Base-by-base conservation (phyloP, 2,888 invertebrate species). In the Rhaphigaster nebulosa region DNA sequence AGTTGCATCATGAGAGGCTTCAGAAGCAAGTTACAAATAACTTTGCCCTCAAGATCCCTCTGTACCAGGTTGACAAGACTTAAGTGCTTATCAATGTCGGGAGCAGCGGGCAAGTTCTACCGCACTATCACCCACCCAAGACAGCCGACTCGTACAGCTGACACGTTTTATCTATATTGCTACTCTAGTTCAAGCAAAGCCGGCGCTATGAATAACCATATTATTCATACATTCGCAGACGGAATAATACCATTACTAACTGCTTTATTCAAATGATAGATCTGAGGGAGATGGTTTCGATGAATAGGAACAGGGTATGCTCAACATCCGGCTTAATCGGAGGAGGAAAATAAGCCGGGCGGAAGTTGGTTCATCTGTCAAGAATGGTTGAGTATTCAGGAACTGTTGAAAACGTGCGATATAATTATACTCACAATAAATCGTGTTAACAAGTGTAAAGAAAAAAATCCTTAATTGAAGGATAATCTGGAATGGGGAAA, bases 61-160 rank as follows among this genome's bases (percentile, higher is more conserved):
- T 45, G 84, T 45, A 84, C 10, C n/a, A 26, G 45, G 45, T 84
- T 84, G 84, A 84, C 84, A 84, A 84, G 84, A 84, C 45, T 50
- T 84, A 84, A 84, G 84, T 84, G 84, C 84, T 84, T 84, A 84
- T 84, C 84, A 84, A 84, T 84, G 84, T 84, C 84, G 45, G 45
- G 84, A 84, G 84, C 84, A 84, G 84, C 34, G 34, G 70, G 70
- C 70, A 76, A 76, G 34, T 76, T 76, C 34, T 76, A 23, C 20
- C 34, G 70, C 70, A 76, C 70, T 38, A 76, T 76, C 70, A 38
- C 70, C 38, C 70, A 4, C 70, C 70, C 4, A 13, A 70, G 70
- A n/a, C 70, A 70, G 41, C 41, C 12, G 8, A n/a, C n/a, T 45
- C 45, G 41, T n/a, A 0, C 20, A 26, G n/a, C 84, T 45, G 45